phyloP scores from a whole-genome alignment of 2,113 vertebrate species.

The Podarcis raffonei region DNA sequence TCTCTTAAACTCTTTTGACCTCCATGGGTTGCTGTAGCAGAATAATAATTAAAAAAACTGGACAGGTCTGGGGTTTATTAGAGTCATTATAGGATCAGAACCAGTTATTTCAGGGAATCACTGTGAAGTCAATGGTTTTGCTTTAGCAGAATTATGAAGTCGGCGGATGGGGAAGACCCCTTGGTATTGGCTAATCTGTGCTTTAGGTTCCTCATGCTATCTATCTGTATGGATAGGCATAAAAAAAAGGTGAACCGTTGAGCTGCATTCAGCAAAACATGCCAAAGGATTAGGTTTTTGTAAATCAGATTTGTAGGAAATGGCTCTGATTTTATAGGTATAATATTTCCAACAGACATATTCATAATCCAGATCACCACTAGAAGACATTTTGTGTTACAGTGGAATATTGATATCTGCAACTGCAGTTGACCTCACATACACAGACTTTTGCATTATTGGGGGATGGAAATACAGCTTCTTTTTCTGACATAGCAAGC shows the following conservation, averaged over 20 bases:
- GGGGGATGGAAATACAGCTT: not conserved
- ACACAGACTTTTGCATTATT: not conserved
- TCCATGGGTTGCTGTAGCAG: not conserved
- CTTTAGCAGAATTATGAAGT: not conserved
- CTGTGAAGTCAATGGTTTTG: not conserved
- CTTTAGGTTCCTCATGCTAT: not conserved
- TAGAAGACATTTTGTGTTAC: not conserved
- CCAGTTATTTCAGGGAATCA: not conserved
- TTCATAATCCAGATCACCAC: not conserved
- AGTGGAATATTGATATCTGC: accelerated
- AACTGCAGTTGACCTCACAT: not conserved
- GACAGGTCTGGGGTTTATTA: not conserved
- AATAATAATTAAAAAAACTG: not conserved
- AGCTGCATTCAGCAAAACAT: not conserved
- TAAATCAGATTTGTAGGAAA: accelerated
- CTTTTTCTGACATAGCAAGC: not conserved
- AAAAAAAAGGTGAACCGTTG: not conserved
- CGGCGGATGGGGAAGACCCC: not conserved
- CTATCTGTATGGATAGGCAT: not conserved
- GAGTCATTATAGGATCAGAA: not conserved
- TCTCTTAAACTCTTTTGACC: not conserved
- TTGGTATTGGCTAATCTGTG: not conserved
- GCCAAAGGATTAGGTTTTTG: not conserved
- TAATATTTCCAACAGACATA: conserved; percentile 1
- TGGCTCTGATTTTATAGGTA: accelerated